A percentile compares a stretch with the other conserved stretches of the same genome.
phyloP scores from a whole-genome alignment of 2,888 invertebrate genomes.

The Rhamphomyia laevipes region DNA sequence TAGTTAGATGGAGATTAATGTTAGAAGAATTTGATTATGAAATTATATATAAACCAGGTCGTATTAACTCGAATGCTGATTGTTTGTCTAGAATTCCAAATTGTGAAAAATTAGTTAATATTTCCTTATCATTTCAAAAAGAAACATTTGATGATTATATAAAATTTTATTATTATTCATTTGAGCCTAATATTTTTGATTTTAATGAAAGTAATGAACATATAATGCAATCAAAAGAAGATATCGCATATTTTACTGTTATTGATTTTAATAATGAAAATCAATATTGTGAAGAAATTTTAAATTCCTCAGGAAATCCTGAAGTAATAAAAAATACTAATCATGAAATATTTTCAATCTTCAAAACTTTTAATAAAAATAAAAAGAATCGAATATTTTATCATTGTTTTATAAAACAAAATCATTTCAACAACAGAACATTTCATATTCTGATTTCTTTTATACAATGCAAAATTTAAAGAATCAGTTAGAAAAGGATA shows the following conservation, averaged over 20 bases:
- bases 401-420: constrained; percentile 10
- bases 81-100: constrained; percentile 6
- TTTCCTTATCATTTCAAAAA: neutral
- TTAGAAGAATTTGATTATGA: constrained; percentile 16
- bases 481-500: constrained; percentile 1
- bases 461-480: constrained; percentile 5
- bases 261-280: constrained; percentile 1
- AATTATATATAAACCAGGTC: constrained; percentile 16
- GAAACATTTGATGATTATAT: constrained; percentile 6
- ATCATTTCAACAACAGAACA: constrained; percentile 5
- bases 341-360: constrained; percentile 8
- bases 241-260: constrained; percentile 2
- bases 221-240: neutral
- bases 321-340: neutral
- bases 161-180: constrained; percentile 5
- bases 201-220: neutral
- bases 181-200: constrained; percentile 3
- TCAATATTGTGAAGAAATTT: too few species aligned
- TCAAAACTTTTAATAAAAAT: constrained; percentile 5
- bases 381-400: constrained; percentile 2
- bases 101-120: neutral
- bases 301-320: neutral
- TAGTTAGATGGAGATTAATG: constrained; percentile 11
- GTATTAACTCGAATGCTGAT: constrained; percentile 16
- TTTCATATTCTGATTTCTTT: constrained; percentile 4